Evolutionary conservation across 2,797 vertebrate genomes (phyloP).

Genomic region (Furcifer pardalis): DNA sequence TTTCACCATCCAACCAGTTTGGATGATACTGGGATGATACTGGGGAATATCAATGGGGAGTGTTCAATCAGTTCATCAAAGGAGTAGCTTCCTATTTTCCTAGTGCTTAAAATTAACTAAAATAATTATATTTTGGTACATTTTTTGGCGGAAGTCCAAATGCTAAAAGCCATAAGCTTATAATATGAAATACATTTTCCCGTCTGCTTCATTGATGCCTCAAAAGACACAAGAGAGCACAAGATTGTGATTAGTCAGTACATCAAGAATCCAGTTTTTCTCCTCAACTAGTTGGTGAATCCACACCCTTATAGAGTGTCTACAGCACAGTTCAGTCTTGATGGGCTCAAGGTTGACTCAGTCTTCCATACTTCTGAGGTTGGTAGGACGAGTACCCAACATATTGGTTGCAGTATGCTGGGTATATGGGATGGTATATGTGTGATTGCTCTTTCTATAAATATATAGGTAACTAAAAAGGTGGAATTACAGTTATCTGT

Average conservation of each 20-base stretch:
- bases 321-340: no score
- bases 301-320: no score
- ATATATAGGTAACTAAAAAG: not conserved
- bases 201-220: not conserved
- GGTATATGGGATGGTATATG: no score
- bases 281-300: not conserved
- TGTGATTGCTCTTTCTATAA: no score
- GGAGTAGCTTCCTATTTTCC: not conserved
- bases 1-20: not conserved
- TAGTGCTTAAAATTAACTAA: not conserved
- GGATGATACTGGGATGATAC: not conserved
- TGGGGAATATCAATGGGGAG: not conserved
- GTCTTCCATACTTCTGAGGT: no score
- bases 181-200: not conserved
- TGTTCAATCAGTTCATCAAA: rapidly evolving
- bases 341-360: no score
- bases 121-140: not conserved
- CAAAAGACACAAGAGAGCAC: not conserved
- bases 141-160: not conserved
- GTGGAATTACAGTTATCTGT: no score
- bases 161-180: not conserved
- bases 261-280: not conserved
- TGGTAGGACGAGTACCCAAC: no score
- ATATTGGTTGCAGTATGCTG: no score
- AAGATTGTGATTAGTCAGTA: not conserved